Conservation (phyloP, 64 coral and sea anemone species). For the Cladopsammia gracilis region DNA sequence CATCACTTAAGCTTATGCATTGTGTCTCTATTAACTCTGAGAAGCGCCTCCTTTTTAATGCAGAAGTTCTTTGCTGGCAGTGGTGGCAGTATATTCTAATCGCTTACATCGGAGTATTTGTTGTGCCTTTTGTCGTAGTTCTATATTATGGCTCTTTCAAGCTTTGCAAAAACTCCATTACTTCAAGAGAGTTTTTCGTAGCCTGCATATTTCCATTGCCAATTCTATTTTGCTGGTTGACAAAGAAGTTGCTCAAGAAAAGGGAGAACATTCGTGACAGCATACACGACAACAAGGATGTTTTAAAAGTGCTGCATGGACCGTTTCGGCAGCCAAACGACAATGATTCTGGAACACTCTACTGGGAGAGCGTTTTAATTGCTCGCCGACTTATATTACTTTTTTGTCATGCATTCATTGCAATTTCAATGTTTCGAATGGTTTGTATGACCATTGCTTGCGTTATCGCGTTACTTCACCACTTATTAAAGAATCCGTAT, state of each 20-base stretch:
- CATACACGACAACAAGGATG: not conserved
- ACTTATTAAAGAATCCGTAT: not conserved
- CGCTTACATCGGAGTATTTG: slow-evolving; percentile 55
- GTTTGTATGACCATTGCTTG: not conserved
- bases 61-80: slow-evolving; percentile 63
- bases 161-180: slow-evolving; percentile 14
- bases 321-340: slow-evolving; percentile 54
- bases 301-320: slow-evolving; percentile 51
- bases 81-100: slow-evolving; percentile 72
- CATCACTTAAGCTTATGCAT: slow-evolving; percentile 60
- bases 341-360: slow-evolving; percentile 28
- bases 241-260: not conserved
- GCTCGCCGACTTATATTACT: slow-evolving; percentile 64
- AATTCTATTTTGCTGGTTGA: slow-evolving; percentile 44
- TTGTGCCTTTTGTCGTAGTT: slow-evolving; percentile 58
- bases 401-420: slow-evolving; percentile 50
- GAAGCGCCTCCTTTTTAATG: slow-evolving; percentile 52
- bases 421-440: slow-evolving; percentile 39
- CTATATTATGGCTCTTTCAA: slow-evolving; percentile 58
- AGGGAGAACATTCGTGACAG: not conserved
- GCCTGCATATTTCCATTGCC: slow-evolving; percentile 64
- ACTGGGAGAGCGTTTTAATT: slow-evolving; percentile 84
- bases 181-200: slow-evolving; percentile 42
- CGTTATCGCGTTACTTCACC: not conserved
- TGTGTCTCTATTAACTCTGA: slow-evolving; percentile 21